phyloP scores from a whole-genome alignment of 2,888 invertebrate species.

The Drosophila kanekoi region DNA sequence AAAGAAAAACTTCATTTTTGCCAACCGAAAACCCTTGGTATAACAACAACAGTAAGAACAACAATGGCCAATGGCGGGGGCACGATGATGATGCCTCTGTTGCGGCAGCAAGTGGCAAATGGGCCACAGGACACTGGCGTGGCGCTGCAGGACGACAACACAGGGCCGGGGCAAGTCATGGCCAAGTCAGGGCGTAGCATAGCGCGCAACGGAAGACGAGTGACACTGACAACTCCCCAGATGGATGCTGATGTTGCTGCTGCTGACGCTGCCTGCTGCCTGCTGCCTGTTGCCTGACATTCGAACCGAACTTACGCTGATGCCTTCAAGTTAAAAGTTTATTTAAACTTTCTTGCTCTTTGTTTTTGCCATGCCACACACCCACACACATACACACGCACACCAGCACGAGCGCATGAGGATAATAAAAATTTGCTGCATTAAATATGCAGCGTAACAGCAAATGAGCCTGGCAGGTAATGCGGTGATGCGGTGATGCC shows the following conservation, averaged over 20 bases:
- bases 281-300: constrained; percentile 67
- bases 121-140: constrained; percentile 67
- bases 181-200: constrained; percentile 25
- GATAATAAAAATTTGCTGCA: constrained; percentile 71
- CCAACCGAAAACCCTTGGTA: constrained; percentile 55
- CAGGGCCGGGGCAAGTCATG: constrained; percentile 20
- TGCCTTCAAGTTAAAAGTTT: constrained; percentile 77
- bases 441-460: constrained; percentile 74
- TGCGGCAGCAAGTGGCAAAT: constrained; percentile 73
- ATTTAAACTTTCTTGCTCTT: constrained; percentile 70
- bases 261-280: constrained; percentile 20
- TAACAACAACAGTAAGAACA: constrained; percentile 38
- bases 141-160: constrained; percentile 32
- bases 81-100: constrained; percentile 74
- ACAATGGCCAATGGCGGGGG: constrained; percentile 27
- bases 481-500: constrained; percentile 24
- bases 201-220: constrained; percentile 25
- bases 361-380: constrained; percentile 36
- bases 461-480: constrained; percentile 65
- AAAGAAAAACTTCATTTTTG: constrained; percentile 79
- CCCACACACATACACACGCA: constrained; percentile 9
- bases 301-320: constrained; percentile 71
- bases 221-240: constrained; percentile 76
- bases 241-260: constrained; percentile 51
- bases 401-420: constrained; percentile 25